phyloP scores from a whole-genome alignment of 2,888 invertebrate genomes.

The Hemithea aestivaria region DNA sequence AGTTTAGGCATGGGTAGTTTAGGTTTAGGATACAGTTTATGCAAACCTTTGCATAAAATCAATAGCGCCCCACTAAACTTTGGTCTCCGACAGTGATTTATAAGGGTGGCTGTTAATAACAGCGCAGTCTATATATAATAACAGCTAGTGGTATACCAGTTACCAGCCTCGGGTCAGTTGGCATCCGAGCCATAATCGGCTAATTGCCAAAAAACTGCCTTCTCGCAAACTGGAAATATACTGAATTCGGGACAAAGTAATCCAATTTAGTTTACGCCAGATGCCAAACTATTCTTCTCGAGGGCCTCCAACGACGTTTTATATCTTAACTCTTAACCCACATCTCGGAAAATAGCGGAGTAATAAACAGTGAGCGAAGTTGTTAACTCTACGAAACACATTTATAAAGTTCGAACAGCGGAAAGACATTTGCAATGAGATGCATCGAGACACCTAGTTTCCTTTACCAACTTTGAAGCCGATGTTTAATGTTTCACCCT shows the following conservation, averaged over 20 bases:
- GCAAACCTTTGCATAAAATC: constrained; percentile 39
- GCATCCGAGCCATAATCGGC: constrained; percentile 8
- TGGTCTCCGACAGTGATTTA: constrained; percentile 5
- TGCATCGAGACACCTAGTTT: too few relatives aligned
- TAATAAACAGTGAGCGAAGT: too few relatives aligned
- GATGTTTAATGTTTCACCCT: constrained; percentile 10
- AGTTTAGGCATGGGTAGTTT: too few relatives aligned
- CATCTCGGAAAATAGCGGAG: not conserved
- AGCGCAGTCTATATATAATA: not conserved
- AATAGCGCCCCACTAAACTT: constrained; percentile 24
- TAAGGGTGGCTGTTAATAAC: not conserved
- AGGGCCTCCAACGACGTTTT: not conserved
- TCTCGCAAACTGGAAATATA: constrained; percentile 5
- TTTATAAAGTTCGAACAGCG: constrained; percentile 4
- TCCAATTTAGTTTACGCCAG: constrained; percentile 1
- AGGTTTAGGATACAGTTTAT: constrained; percentile 28
- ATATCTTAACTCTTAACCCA: not conserved
- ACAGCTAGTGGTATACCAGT: constrained; percentile 1
- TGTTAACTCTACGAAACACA: not conserved
- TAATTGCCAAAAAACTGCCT: constrained; percentile 15
- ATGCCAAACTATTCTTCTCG: too few relatives aligned
- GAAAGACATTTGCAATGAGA: constrained; percentile 1
- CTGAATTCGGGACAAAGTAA: not conserved
- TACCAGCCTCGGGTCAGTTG: constrained; percentile 9
- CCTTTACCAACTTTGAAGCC: constrained; percentile 4